Conservation (phyloP, 2,113 vertebrate genomes). For the Thunnus maccoyii region DNA sequence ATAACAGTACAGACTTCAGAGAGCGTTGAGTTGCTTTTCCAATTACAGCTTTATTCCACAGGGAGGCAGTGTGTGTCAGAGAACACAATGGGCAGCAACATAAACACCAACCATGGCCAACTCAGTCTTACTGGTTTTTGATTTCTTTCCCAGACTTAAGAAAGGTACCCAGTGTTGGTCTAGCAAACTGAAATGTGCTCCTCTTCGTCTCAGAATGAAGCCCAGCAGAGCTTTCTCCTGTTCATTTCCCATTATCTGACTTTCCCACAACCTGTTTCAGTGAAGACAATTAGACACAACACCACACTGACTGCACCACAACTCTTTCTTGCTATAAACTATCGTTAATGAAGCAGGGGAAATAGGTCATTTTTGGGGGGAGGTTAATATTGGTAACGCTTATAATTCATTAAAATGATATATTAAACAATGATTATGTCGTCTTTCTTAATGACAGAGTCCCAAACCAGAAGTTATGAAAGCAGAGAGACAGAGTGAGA, state of each 20-base stretch:
- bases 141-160: background rate
- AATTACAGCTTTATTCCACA: constrained; percentile 53
- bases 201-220: constrained; percentile 4
- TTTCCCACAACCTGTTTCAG: background rate
- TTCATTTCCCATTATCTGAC: background rate
- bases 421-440: background rate
- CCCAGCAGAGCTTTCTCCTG: constrained; percentile 15
- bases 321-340: background rate
- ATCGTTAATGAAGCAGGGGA: background rate
- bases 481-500: background rate
- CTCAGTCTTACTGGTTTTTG: background rate
- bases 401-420: background rate
- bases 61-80: constrained; percentile 64
- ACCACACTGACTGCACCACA: background rate
- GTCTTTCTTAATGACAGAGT: background rate
- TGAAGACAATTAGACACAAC: background rate
- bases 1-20: too few species aligned
- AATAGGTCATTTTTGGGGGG: background rate
- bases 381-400: background rate
- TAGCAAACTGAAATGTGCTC: constrained; percentile 14
- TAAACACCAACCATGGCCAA: constrained; percentile 43
- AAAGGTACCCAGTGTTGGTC: constrained; percentile 16
- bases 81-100: constrained; percentile 31
- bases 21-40: background rate
- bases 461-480: background rate